phyloP scores from a whole-genome alignment of 1,140 invertebrate genomes.

The Teleopsis dalmanni region DNA sequence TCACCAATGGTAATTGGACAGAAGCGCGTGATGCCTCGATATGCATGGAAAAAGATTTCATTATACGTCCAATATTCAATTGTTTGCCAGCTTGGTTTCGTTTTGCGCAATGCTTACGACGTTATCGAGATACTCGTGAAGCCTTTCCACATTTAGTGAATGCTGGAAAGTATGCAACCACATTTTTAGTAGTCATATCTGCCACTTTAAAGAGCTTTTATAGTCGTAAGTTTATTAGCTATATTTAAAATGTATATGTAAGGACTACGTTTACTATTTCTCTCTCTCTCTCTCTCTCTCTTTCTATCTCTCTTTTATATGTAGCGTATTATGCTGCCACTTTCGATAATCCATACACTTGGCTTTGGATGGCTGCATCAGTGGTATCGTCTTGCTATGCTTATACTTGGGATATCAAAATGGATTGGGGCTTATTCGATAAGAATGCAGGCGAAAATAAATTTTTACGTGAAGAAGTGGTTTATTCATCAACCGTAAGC shows the following conservation, averaged over 20 bases:
- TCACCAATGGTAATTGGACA: constrained; percentile 65
- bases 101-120: constrained; percentile 93
- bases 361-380: constrained; percentile 68
- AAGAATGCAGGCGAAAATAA: constrained; percentile 75
- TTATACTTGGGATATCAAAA: constrained; percentile 92
- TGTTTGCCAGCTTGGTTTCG: constrained; percentile 94
- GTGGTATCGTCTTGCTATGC: constrained; percentile 76
- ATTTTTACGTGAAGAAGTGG: constrained; percentile 68
- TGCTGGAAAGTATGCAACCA: constrained; percentile 97
- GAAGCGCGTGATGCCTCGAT: constrained; percentile 53
- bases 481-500: constrained; percentile 61
- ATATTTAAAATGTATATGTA: no score
- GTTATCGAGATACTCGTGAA: constrained; percentile 83
- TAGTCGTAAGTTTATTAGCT: constrained; percentile 54
- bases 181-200: constrained; percentile 90
- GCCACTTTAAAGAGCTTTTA: constrained; percentile 64
- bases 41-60: constrained; percentile 55
- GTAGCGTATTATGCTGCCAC: constrained; percentile 55
- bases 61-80: constrained; percentile 71
- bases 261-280: no score
- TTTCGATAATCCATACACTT: constrained; percentile 72
- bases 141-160: constrained; percentile 94
- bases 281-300: no score
- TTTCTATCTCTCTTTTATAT: no score
- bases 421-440: constrained; percentile 98